A percentile compares a stretch with the other conserved stretches of the same genome.
These are phyloP conservation scores for Noturus placidus DNA, from an alignment of 2,113 vertebrate species.

Conservation along the genomic window DNA sequence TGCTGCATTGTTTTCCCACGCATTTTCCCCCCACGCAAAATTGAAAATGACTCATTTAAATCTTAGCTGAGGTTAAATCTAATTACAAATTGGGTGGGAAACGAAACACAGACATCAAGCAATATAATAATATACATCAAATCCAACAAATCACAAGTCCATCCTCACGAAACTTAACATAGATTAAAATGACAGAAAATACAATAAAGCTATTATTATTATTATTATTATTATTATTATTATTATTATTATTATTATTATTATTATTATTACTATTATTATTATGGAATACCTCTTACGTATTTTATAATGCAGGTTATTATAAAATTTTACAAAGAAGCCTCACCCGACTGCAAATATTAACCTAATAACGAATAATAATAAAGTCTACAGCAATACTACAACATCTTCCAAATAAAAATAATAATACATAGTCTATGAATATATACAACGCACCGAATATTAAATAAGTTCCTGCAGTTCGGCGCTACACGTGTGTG, in stretches of 20 bases:
- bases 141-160: neutral
- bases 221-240: conserved; percentile 20
- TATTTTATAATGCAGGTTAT: neutral
- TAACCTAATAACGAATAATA: neutral
- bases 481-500: neutral
- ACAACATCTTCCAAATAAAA: neutral
- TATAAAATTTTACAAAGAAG: neutral
- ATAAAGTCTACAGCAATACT: neutral
- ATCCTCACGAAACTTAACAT: neutral
- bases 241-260: conserved; percentile 6
- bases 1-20: too few relatives aligned
- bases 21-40: neutral
- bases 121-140: neutral
- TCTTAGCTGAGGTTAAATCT: neutral
- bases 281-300: too few relatives aligned
- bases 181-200: neutral
- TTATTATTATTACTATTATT: conserved; percentile 11
- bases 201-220: neutral
- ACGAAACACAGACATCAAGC: neutral
- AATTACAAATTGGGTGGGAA: neutral
- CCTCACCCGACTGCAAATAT: neutral
- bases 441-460: neutral
- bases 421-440: neutral
- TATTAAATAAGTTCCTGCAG: neutral
- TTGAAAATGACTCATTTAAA: neutral